Base-by-base conservation (phyloP, 2,797 vertebrate genomes). In the Triplophysa bombifrons region DNA sequence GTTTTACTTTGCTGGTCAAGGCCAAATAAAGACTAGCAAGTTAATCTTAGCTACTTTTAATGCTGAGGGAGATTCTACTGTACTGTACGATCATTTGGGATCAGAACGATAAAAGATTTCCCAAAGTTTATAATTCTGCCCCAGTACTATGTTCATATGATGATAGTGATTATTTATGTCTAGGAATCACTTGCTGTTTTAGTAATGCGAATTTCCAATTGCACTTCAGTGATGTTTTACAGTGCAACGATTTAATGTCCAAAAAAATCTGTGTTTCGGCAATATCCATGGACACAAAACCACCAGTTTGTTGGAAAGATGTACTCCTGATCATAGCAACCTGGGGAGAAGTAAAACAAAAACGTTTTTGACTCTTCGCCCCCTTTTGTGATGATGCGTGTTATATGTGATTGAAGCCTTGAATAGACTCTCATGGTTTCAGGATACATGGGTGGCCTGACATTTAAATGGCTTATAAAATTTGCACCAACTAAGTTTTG, bases 401-500 rank as follows among this genome's bases (percentile, higher is more conserved):
- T 81, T 80, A 76, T 74, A 48, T 82, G 70, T 79, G 56, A 68
- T 80, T 81, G 74, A 80, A 72, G 55, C 72, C 61, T 68, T 51
- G 69, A 72, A 78, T 25, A 55, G 64, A 78, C 41, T 82, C 56
- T 75, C 13, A n/a, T 66, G 41, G 79, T 69, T 53, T 64, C 48
- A 51, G 72, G 27, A 83, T 70, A 82, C 72, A 86, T 41, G 76
- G 78, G 80, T 85, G 78, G 79, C 69, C 81, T 44, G 25, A 66
- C 50, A 34, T 53, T 58, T 72, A 84, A 80, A 84, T 72, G 67
- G 71, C 80, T 83, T 72, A 82, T 86, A 82, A 87, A 82, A 81
- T 77, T 85, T 71, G 68, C 80, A 84, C 77, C 53, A 80, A 77
- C 63, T 74, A 75, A 67, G 56, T 66, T 58, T 66, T 83, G 69